Conservation (phyloP, 2,888 invertebrate species). For the Apodemia mormo region DNA sequence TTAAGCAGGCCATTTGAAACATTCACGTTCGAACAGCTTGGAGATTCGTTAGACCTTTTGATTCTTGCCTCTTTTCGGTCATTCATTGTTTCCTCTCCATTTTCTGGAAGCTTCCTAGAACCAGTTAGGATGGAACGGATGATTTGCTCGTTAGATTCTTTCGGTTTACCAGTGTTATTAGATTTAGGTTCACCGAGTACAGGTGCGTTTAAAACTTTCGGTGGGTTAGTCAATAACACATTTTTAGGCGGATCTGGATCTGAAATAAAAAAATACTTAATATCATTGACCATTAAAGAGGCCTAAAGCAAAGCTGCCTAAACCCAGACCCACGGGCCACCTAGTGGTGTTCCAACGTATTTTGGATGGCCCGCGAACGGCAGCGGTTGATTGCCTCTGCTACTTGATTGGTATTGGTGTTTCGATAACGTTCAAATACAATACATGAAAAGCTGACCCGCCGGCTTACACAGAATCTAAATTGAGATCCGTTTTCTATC, state of each 20-base stretch:
- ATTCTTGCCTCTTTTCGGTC: neutral
- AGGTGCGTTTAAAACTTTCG: conserved; percentile 24
- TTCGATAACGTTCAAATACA: too few species aligned
- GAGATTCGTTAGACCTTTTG: neutral
- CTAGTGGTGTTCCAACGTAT: too few species aligned
- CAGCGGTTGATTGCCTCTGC: too few species aligned
- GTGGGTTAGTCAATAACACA: conserved; percentile 36
- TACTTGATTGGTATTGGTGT: too few species aligned
- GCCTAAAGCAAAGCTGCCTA: too few species aligned
- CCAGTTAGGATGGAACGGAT: conserved; percentile 1
- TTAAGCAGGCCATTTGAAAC: neutral
- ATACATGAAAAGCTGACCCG: too few species aligned
- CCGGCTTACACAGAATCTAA: too few species aligned
- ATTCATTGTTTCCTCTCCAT: neutral
- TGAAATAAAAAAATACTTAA: conserved; percentile 40
- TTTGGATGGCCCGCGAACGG: too few species aligned
- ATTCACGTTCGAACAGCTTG: neutral
- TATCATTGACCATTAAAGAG: neutral
- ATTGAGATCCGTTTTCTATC: too few species aligned
- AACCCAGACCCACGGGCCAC: too few species aligned
- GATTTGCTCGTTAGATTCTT: conserved; percentile 8
- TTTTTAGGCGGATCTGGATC: conserved; percentile 72
- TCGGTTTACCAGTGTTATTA: neutral
- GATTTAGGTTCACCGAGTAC: neutral
- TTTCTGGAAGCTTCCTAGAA: neutral